Percentiles rank a stretch among this genome's conserved stretches.
Evolutionary conservation across 2,113 vertebrate species (phyloP).

Genomic region (Actinemys pallida): DNA sequence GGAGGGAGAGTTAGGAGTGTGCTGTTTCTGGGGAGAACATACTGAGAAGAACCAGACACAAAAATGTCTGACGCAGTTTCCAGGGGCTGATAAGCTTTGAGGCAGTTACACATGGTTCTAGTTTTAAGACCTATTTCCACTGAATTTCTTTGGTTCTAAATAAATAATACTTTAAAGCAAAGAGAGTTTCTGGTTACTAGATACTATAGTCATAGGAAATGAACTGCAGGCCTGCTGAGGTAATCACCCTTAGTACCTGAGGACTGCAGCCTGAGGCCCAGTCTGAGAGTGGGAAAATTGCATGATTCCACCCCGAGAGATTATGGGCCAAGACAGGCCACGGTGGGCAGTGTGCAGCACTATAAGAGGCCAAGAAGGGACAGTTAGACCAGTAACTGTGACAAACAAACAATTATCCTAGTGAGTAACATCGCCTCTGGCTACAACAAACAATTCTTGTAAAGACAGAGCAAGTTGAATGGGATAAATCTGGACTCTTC

Average conservation of each 20-base stretch:
- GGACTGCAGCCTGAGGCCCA: background rate
- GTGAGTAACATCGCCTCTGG: background rate
- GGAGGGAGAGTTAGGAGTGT: background rate
- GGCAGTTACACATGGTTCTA: background rate
- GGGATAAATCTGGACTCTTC: background rate
- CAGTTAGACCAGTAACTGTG: background rate
- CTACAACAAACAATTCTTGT: background rate
- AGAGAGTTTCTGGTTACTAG: background rate
- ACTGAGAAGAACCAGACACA: background rate
- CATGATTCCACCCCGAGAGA: background rate
- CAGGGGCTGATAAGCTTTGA: background rate
- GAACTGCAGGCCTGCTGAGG: background rate
- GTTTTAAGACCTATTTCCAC: background rate
- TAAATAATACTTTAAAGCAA: background rate
- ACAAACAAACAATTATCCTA: background rate
- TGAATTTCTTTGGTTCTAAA: background rate
- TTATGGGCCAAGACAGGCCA: background rate
- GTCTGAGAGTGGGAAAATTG: background rate
- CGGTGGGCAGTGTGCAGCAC: background rate
- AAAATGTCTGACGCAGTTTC: background rate
- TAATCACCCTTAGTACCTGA: background rate
- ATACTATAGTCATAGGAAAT: background rate
- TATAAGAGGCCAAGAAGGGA: background rate
- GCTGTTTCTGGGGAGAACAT: background rate
- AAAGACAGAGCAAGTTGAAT: background rate